Evolutionary conservation across 2,113 vertebrate genomes (phyloP), one percentile per base, ranked within the genome.

Genomic region (Brienomyrus brachyistius): DNA sequence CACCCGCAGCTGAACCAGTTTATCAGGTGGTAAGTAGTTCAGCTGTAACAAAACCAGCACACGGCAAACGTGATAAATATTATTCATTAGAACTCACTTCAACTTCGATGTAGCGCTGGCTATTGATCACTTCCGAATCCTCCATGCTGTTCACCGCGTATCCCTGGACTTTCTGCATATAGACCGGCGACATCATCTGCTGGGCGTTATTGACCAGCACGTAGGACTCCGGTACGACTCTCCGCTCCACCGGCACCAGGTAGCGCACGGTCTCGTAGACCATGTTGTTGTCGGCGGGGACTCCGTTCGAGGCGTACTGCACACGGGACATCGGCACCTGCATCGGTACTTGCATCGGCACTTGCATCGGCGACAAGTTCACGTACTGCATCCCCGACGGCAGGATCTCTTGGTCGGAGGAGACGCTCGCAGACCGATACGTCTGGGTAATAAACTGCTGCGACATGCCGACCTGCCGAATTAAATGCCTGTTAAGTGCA

Each of bases 261-360:
- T 94, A 93, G 40, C 93, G 93, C 23, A 94, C 35, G 40, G 92
- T 91, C 47, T 92, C 92, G 54, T 93, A 93, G 31, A 93, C 19
- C 52, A 89, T 11, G 86, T 83, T 91, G 0, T 89, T 90, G 11
- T 92, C 89, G 87, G 91, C 10, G 17, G 87, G 50, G 13, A n/a
- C 52, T 54, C 90, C 92, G 87, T 92, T 94, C 0, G 92, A 48
- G 59, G 45, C 82, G 70, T 92, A 93, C 86, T 92, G 93, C 31
- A 93, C 21, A 6, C 47, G 62, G 56, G 89, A 90, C 4, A 90
- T 9, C 19, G 86, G 92, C 17, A 88, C 40, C 40, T 40, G 40
- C 40, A 40, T 21, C 27, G 52, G 1, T 17, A 31, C 31, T 31
- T 31, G 31, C 31, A 31, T 9, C 19, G 86, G 92, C 13, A 88